phyloP scores from a whole-genome alignment of 2,113 vertebrate species.

The Prochilodus magdalenae region DNA sequence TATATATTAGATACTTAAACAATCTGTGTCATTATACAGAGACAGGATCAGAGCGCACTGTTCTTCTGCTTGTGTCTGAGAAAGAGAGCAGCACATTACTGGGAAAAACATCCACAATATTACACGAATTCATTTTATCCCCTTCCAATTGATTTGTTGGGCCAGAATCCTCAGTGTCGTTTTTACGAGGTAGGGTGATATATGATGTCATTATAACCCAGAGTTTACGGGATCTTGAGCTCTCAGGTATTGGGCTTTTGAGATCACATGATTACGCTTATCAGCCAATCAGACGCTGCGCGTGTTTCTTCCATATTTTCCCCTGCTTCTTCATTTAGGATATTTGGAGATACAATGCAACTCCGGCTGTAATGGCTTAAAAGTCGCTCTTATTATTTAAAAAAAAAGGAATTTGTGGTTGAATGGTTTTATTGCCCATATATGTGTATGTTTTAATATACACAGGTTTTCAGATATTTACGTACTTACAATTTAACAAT shows the following conservation, averaged over 20 bases:
- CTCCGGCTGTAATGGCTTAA: too few species aligned
- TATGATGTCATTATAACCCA: constrained; percentile 95
- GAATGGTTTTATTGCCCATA: too few species aligned
- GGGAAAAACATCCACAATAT: constrained; percentile 65
- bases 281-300: constrained; percentile 82
- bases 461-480: too few species aligned
- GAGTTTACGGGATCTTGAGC: constrained; percentile 98
- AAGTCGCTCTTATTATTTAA: too few species aligned
- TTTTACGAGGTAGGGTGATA: constrained; percentile 99
- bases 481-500: too few species aligned
- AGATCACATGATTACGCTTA: constrained; percentile 84
- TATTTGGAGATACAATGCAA: too few species aligned
- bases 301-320: constrained; percentile 73
- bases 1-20: too few species aligned
- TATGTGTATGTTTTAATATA: too few species aligned
- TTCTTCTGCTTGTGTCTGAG: neutral
- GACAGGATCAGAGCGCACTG: neutral
- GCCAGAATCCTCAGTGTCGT: constrained; percentile 93
- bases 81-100: neutral
- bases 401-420: too few species aligned
- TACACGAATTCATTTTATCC: constrained; percentile 96
- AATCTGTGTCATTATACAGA: neutral
- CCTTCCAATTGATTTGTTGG: constrained; percentile 94
- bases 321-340: too few species aligned
- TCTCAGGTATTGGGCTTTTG: constrained; percentile 83